Conservation (phyloP, 2,888 invertebrate genomes). For the Lasioglossum villosulum region DNA sequence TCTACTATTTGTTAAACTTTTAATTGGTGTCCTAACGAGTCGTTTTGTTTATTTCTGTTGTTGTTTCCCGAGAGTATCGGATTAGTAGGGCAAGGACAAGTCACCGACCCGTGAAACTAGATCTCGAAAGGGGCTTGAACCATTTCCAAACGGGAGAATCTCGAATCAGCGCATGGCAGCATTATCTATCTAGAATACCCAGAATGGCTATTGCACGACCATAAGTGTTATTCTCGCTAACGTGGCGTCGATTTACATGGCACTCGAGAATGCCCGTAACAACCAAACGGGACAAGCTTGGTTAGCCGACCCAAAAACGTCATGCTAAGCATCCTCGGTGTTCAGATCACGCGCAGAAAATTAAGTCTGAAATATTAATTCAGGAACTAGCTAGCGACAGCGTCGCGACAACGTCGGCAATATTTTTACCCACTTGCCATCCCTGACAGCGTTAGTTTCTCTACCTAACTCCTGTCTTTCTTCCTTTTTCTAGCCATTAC, state of each 20-base stretch:
- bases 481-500: conserved; percentile 29
- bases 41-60: conserved; percentile 44
- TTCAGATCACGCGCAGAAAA: conserved; percentile 71
- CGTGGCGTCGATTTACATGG: conserved; percentile 58
- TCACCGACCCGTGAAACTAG: conserved; percentile 62
- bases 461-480: conserved; percentile 18
- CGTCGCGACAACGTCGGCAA: conserved; percentile 36
- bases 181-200: conserved; percentile 26
- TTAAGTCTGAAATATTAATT: conserved; percentile 81
- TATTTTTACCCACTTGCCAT: conserved; percentile 32
- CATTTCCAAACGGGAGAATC: conserved; percentile 37
- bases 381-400: conserved; percentile 47
- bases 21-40: conserved; percentile 36
- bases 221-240: conserved; percentile 51
- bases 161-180: background rate
- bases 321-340: conserved; percentile 50
- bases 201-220: conserved; percentile 44
- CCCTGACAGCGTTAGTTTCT: background rate
- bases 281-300: background rate
- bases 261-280: conserved; percentile 15
- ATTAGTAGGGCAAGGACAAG: conserved; percentile 56
- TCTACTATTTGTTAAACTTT: conserved; percentile 27
- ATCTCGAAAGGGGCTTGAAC: conserved; percentile 42
- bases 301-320: conserved; percentile 64
- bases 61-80: conserved; percentile 42